Percentiles rank a stretch among this genome's conserved stretches.
Evolutionary conservation across 1,140 invertebrate genomes (phyloP).

Genomic region (Drosophila nigromelanica): DNA sequence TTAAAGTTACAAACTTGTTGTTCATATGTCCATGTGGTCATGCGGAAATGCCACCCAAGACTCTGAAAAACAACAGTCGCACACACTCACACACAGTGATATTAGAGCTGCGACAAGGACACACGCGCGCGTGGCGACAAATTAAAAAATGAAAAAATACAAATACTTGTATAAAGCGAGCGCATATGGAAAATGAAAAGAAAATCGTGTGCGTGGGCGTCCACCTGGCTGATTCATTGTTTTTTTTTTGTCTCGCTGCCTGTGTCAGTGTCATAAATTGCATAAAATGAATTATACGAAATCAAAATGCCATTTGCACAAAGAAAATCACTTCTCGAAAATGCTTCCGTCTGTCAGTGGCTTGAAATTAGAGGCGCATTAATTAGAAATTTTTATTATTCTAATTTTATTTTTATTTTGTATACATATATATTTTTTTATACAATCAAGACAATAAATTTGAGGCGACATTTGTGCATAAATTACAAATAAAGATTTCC

Average conservation of each 20-base stretch:
- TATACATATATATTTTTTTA: conserved; percentile 21
- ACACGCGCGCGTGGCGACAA: conserved; percentile 12
- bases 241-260: conserved; percentile 20
- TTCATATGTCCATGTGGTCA: conserved; percentile 18
- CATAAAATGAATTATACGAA: conserved; percentile 71
- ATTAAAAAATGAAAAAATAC: conserved; percentile 4
- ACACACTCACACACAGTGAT: neutral
- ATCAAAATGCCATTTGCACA: conserved; percentile 71
- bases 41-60: conserved; percentile 57
- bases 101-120: conserved; percentile 31
- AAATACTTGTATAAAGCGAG: neutral
- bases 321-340: conserved; percentile 57
- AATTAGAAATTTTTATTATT: conserved; percentile 80
- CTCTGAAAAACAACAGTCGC: conserved; percentile 31
- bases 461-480: conserved; percentile 75
- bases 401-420: conserved; percentile 36
- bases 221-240: conserved; percentile 68
- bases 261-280: conserved; percentile 61
- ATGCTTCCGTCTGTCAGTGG: conserved; percentile 70
- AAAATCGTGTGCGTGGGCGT: conserved; percentile 68
- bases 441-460: conserved; percentile 65
- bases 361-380: conserved; percentile 78
- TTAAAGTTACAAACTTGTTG: conserved; percentile 59
- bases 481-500: conserved; percentile 72
- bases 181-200: conserved; percentile 47